A percentile compares a stretch with the other conserved stretches of the same genome.
These are phyloP conservation scores for Phymorhynchus buccinoides DNA, from an alignment of 1,140 invertebrate species.

Conservation along the genomic window DNA sequence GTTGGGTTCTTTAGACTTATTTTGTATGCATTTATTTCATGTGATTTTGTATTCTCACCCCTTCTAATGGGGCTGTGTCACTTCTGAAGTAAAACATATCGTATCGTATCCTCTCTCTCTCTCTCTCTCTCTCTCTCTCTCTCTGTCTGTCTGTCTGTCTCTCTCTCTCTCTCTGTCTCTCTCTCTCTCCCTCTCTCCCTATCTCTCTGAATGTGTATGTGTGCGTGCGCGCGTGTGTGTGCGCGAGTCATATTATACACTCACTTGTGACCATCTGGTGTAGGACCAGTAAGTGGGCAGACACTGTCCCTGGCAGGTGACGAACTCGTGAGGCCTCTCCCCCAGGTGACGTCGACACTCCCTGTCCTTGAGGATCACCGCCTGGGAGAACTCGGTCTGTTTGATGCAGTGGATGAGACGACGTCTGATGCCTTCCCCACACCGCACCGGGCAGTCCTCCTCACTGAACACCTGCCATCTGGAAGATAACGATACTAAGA, in stretches of 20 bases:
- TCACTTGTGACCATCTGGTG: conserved; percentile 80
- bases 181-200: neutral
- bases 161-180: neutral
- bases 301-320: conserved; percentile 81
- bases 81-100: no score
- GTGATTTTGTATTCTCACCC: no score
- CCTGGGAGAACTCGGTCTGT: conserved; percentile 53
- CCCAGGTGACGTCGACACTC: conserved; percentile 76
- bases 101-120: no score
- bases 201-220: no score
- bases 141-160: no score
- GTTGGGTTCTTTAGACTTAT: no score
- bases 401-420: conserved; percentile 76
- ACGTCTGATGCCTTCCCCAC: conserved; percentile 64
- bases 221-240: no score
- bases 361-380: conserved; percentile 59
- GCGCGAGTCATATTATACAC: no score
- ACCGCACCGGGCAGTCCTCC: conserved; percentile 73
- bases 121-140: no score
- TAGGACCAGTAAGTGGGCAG: conserved; percentile 81
- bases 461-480: conserved; percentile 77
- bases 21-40: no score
- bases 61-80: no score
- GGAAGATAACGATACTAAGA: conserved; percentile 2
- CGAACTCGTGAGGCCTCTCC: conserved; percentile 74